Evolutionary conservation across 2,888 invertebrate species (phyloP).

Genomic region (Halictus quadricinctus): DNA sequence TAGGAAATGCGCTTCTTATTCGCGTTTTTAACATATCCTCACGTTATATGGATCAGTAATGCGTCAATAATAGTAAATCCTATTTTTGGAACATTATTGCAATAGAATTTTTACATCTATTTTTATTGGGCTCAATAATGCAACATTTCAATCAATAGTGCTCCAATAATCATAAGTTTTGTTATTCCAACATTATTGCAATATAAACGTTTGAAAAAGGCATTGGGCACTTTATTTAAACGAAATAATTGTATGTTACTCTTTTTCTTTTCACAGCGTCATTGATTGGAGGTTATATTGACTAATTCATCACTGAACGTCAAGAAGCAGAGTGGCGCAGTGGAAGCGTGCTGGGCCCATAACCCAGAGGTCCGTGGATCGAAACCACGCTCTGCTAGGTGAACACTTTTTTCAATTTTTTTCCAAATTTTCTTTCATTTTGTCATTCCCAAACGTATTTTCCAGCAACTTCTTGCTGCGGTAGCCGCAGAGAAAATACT

Average conservation of each 20-base stretch:
- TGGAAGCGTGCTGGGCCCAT: constrained; percentile 93
- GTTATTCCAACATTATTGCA: background rate
- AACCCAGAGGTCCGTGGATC: constrained; percentile 96
- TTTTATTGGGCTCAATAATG: too few species aligned
- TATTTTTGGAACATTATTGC: background rate
- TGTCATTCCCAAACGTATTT: background rate
- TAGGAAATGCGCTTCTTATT: too few species aligned
- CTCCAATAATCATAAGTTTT: background rate
- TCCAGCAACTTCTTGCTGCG: background rate
- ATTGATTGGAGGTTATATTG: fast-evolving
- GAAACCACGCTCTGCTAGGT: constrained; percentile 92
- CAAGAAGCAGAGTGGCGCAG: constrained; percentile 90
- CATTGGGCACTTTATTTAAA: background rate
- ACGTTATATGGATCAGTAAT: background rate
- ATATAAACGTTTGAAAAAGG: too few species aligned
- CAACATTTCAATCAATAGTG: too few species aligned
- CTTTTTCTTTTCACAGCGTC: background rate
- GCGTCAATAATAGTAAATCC: background rate
- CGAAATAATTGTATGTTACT: too few species aligned
- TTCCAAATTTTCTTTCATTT: constrained; percentile 7
- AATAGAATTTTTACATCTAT: too few species aligned
- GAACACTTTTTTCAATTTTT: constrained; percentile 3
- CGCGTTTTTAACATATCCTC: background rate
- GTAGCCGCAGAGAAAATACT: background rate
- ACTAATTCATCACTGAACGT: fast-evolving